Evolutionary conservation across 2,888 invertebrate species (phyloP).

Genomic region (Nasonia oneida): DNA sequence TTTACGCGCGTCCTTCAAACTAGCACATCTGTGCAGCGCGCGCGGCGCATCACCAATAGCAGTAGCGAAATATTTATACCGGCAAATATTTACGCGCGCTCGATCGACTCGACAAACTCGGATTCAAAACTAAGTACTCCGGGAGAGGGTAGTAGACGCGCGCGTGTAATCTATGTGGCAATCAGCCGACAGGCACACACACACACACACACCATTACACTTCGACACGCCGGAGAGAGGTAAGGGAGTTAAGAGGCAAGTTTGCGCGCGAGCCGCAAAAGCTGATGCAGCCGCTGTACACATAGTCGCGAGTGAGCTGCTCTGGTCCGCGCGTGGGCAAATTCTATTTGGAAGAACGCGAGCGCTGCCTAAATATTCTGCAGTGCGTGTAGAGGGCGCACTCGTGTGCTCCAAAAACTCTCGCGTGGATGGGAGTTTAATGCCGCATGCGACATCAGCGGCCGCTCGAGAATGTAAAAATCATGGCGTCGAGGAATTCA

Average conservation of each 20-base stretch:
- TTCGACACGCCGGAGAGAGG: neutral
- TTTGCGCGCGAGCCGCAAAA: slow-evolving; percentile 22
- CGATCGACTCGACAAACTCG: slow-evolving; percentile 1
- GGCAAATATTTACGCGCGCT: neutral
- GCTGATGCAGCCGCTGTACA: slow-evolving; percentile 1
- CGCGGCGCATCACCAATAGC: neutral
- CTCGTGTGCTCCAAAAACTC: neutral
- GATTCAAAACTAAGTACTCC: neutral
- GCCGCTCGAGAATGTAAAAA: no score
- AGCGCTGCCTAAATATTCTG: slow-evolving; percentile 36
- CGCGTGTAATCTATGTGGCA: neutral
- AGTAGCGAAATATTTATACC: neutral
- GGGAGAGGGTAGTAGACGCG: neutral
- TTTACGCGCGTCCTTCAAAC: neutral
- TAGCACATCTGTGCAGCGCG: neutral
- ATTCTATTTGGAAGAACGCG: slow-evolving; percentile 16
- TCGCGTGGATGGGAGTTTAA: no score
- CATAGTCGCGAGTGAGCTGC: neutral
- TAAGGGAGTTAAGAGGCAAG: slow-evolving; percentile 29
- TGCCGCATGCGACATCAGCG: no score
- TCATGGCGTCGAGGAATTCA: no score
- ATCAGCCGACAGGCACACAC: neutral
- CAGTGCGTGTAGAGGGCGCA: neutral
- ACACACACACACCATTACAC: neutral
- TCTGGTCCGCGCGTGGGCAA: neutral